phyloP scores from a whole-genome alignment of 2,888 invertebrate species.

The Heliconius hortense region DNA sequence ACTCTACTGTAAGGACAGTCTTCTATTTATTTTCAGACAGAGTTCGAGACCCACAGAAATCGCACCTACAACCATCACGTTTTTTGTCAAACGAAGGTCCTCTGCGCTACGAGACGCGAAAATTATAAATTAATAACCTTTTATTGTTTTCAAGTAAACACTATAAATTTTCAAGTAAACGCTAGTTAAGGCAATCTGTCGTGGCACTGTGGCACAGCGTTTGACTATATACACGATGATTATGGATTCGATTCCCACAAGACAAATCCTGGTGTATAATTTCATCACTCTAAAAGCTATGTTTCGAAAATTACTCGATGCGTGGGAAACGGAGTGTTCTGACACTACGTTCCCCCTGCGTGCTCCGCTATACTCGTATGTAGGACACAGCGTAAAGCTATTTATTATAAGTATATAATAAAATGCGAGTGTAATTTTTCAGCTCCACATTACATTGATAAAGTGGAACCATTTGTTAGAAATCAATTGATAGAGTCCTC shows the following conservation, averaged over 20 bases:
- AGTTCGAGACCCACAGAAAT: background rate
- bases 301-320: background rate
- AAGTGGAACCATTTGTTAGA: conserved; percentile 14
- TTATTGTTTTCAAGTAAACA: too few species aligned
- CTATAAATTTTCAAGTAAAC: too few species aligned
- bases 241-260: too few species aligned
- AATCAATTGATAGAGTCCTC: conserved; percentile 22
- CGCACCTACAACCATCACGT: too few species aligned
- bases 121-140: too few species aligned
- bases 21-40: background rate
- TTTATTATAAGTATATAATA: background rate
- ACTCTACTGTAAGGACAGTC: background rate
- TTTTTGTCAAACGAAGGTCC: too few species aligned
- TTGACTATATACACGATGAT: too few species aligned
- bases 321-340: background rate
- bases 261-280: too few species aligned
- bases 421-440: conserved; percentile 7
- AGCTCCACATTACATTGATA: background rate
- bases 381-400: background rate
- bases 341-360: background rate
- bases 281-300: too few species aligned
- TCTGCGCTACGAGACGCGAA: too few species aligned
- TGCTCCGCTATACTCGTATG: background rate
- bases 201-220: too few species aligned
- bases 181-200: too few species aligned